Percentiles rank a stretch among this genome's conserved stretches.
Conservation (phyloP, 2,888 invertebrate species). For the Morinoia aosen region DNA sequence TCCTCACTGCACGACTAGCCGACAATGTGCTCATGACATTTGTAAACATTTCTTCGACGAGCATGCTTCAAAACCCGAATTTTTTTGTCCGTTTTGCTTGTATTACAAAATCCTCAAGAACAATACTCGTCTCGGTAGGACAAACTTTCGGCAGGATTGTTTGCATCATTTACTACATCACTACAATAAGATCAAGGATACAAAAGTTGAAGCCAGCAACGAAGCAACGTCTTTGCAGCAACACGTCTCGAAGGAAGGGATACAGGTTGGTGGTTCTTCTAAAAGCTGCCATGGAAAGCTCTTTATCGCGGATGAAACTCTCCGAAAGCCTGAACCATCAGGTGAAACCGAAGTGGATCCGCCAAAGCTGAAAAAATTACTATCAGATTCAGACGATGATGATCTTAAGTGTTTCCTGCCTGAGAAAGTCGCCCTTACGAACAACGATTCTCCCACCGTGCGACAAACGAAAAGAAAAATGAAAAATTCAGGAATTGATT, state of each 20-base stretch:
- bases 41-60: slow-evolving; percentile 36
- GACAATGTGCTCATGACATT: neutral
- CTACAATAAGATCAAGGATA: neutral
- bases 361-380: neutral
- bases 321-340: neutral
- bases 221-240: neutral
- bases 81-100: slow-evolving; percentile 33
- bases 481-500: neutral
- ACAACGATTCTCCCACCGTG: neutral
- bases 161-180: slow-evolving; percentile 28
- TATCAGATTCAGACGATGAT: neutral
- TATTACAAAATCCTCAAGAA: neutral
- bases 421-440: neutral
- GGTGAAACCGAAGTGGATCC: neutral
- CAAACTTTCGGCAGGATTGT: slow-evolving; percentile 7
- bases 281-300: neutral
- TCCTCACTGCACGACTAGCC: neutral
- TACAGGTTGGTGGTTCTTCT: neutral
- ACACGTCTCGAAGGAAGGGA: neutral
- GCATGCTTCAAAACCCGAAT: neutral
- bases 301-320: neutral
- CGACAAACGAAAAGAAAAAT: neutral
- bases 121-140: slow-evolving; percentile 30
- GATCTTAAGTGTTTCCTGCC: neutral
- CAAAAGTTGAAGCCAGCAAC: neutral